A percentile compares a stretch with the other conserved stretches of the same genome.
These are phyloP conservation scores for Drosophila kurseongensis DNA, from an alignment of 1,140 invertebrate species.

Conservation along the genomic window DNA sequence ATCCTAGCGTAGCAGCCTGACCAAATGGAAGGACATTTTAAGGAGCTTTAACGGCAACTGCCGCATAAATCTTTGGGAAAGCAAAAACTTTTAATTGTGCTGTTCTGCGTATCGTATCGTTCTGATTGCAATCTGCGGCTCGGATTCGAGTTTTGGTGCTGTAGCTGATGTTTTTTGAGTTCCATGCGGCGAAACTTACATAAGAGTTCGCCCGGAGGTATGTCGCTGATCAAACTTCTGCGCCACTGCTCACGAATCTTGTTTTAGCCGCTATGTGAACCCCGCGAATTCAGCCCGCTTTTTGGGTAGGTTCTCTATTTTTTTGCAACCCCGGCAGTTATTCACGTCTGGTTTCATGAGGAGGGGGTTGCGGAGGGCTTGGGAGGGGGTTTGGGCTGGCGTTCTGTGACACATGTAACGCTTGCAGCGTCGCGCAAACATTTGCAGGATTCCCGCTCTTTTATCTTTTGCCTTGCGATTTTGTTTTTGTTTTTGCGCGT, in stretches of 20 bases:
- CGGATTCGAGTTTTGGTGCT: background rate
- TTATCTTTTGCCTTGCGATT: slow-evolving; percentile 8
- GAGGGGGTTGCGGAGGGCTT: slow-evolving; percentile 5
- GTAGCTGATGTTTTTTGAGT: slow-evolving; percentile 1
- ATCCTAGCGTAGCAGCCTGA: background rate
- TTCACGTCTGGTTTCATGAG: slow-evolving; percentile 9
- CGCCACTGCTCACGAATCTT: slow-evolving; percentile 12
- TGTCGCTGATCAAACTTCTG: slow-evolving; percentile 14
- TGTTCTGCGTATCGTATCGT: slow-evolving; percentile 17
- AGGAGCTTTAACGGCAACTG: background rate
- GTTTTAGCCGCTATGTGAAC: slow-evolving; percentile 17
- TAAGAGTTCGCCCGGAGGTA: slow-evolving; percentile 13
- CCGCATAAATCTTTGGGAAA: slow-evolving; percentile 22
- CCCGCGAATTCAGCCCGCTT: background rate
- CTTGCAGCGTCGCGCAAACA: slow-evolving; percentile 47
- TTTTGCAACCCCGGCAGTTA: slow-evolving; percentile 20
- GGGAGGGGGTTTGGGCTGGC: background rate
- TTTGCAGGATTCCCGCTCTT: slow-evolving; percentile 41
- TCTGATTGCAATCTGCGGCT: slow-evolving; percentile 31
- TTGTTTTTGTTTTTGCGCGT: background rate
- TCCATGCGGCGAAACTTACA: slow-evolving; percentile 20
- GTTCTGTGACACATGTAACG: slow-evolving; percentile 50
- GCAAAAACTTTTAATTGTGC: slow-evolving; percentile 17
- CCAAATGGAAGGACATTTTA: background rate
- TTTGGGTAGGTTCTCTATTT: slow-evolving; percentile 10